Base-by-base conservation (phyloP, 2,797 vertebrate species). In the Galaxias olidus region DNA sequence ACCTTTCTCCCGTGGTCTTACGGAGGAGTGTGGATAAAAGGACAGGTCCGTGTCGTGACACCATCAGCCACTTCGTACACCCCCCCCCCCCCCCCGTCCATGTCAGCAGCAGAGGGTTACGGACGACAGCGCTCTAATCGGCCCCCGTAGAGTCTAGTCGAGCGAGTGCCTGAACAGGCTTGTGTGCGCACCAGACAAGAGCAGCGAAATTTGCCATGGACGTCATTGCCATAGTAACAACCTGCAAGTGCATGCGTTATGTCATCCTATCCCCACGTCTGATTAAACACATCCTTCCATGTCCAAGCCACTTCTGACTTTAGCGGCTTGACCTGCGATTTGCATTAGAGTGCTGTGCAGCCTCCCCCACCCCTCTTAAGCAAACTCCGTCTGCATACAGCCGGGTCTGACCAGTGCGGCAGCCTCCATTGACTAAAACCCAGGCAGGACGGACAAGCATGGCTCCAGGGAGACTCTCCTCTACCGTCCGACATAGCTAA, bases 401-500 rank as follows among this genome's bases (percentile, higher is more conserved):
- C 14, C 20, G 61, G 30, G 51, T 63, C 20, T 55, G n/a, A 10
- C 66, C 55, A 72, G 47, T 42, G 50, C 69, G 20, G 40, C 49
- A 10, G 0, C 3, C 11, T n/a, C 51, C 48, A 13, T 20, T 58
- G 48, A 19, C n/a, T 66, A 8, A 18, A 8, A 4, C 51, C 9
- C 19, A 43, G 14, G n/a, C 54, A 43, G 12, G 57, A 60, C 20
- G 18, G 56, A 20, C 46, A 50, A 66, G 48, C 42, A 68, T 65
- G 43, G 60, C 41, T 64, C 52, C 15, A 19, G 20, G 10, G 46
- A 51, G 66, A 30, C 59, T 66, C 58, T 66, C 68, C 56, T 59
- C 59, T 49, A 15, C 56, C 66, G 73, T 56, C 11, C 12, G 9
- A 56, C 59, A 48, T 66, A 72, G 79, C 65, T 74, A 66, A 72